Conservation (phyloP, 2,113 vertebrate species). For the Syrmaticus mikado region DNA sequence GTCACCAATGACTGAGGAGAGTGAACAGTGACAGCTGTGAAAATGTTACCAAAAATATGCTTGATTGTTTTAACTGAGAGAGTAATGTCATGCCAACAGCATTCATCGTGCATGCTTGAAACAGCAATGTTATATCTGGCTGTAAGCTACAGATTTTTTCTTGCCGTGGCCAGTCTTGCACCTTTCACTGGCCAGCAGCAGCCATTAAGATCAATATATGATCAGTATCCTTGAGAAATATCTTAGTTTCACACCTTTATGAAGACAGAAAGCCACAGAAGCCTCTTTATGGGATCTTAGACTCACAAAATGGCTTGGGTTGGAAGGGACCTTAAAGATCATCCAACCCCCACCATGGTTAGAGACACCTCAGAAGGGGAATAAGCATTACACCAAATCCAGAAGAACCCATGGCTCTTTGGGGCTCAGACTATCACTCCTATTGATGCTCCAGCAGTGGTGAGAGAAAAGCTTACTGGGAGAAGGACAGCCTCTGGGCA, state of each 20-base stretch:
- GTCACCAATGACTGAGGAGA: background rate
- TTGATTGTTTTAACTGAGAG: background rate
- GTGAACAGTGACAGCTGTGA: background rate
- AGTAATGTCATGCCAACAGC: background rate
- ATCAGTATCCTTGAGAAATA: background rate
- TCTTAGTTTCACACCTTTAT: background rate
- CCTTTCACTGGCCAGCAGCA: background rate
- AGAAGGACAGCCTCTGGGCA: background rate
- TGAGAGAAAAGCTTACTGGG: background rate
- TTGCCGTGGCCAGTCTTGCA: background rate
- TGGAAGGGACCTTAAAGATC: background rate
- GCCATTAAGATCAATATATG: background rate
- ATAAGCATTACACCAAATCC: background rate
- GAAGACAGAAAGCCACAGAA: background rate
- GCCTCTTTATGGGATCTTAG: background rate
- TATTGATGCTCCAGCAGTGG: fast-evolving
- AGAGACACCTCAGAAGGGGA: background rate
- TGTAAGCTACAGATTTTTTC: background rate
- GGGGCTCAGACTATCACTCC: background rate
- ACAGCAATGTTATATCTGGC: background rate
- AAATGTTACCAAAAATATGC: background rate
- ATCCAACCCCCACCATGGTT: background rate
- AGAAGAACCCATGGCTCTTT: background rate
- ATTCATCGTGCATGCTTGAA: fast-evolving
- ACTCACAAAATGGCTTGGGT: background rate